Conservation (phyloP, 2,888 invertebrate species). For the Melanophora roralis region DNA sequence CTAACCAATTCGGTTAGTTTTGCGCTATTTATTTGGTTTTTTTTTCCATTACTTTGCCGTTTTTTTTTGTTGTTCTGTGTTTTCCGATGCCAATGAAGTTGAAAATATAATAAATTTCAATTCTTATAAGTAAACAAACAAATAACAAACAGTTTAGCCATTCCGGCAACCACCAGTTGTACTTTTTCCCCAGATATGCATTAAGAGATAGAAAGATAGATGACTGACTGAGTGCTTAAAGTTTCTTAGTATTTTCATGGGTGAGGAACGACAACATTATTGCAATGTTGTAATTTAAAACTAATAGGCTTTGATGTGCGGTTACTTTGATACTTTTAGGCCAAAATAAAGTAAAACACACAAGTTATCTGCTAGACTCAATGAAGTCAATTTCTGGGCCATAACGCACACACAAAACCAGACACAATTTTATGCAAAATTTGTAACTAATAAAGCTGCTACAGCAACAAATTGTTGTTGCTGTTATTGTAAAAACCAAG, state of each 20-base stretch:
- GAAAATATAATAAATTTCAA: conserved; percentile 62
- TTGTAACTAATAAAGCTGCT: conserved; percentile 56
- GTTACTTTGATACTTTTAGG: conserved; percentile 54
- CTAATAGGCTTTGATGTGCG: conserved; percentile 64
- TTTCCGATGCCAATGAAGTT: conserved; percentile 56
- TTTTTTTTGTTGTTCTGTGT: conserved; percentile 9
- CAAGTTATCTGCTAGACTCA: conserved; percentile 43
- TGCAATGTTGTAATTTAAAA: conserved; percentile 65
- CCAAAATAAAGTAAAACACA: not conserved
- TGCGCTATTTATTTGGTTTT: conserved; percentile 30
- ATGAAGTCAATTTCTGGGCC: conserved; percentile 54
- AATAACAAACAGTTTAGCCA: conserved; percentile 6
- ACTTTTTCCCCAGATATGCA: conserved; percentile 21
- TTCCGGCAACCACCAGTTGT: conserved; percentile 45
- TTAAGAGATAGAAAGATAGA: conserved; percentile 43
- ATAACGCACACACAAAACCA: conserved; percentile 1
- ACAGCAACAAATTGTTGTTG: conserved; percentile 28
- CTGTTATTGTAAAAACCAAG: conserved; percentile 15
- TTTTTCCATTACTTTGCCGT: not conserved
- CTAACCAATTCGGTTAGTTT: conserved; percentile 56
- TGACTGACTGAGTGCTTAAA: conserved; percentile 34
- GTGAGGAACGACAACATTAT: conserved; percentile 62
- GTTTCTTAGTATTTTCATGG: conserved; percentile 55
- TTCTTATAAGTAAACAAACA: conserved; percentile 55
- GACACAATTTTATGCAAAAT: conserved; percentile 60